A percentile compares a stretch with the other conserved stretches of the same genome.
These are phyloP conservation scores for Perca schrenkii DNA, from an alignment of 2,113 vertebrate genomes.

Conservation along the genomic window DNA sequence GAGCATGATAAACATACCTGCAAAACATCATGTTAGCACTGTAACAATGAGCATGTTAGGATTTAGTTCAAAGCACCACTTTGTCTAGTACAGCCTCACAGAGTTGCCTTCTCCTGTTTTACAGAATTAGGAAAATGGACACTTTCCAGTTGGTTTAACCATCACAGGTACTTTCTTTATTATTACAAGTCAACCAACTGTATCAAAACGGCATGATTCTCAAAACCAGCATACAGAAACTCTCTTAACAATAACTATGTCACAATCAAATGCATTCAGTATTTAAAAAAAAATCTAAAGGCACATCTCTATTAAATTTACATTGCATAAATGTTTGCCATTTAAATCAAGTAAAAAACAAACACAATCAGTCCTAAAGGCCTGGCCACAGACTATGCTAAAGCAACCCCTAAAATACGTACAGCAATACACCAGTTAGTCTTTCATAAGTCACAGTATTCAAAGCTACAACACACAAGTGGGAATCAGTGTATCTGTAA, in stretches of 20 bases:
- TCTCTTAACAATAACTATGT: conserved; percentile 31
- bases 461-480: conserved; percentile 53
- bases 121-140: conserved; percentile 6
- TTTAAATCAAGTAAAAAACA: conserved; percentile 36
- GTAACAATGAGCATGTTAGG: background rate
- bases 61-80: background rate
- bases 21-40: background rate
- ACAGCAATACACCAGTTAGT: conserved; percentile 24
- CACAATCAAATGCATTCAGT: conserved; percentile 50
- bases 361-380: conserved; percentile 44
- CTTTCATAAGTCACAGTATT: conserved; percentile 54
- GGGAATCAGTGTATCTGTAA: conserved; percentile 38
- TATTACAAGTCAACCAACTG: conserved; percentile 81
- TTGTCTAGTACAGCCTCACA: background rate
- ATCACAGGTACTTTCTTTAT: conserved; percentile 77
- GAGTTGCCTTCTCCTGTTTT: background rate
- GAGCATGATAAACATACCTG: background rate
- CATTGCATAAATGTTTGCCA: conserved; percentile 75
- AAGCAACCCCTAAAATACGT: conserved; percentile 44
- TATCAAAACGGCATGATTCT: conserved; percentile 78
- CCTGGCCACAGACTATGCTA: conserved; percentile 36
- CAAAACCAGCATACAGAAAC: conserved; percentile 47
- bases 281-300: conserved; percentile 65
- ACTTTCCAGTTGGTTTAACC: conserved; percentile 39
- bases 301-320: conserved; percentile 80